Evolutionary conservation across 2,797 vertebrate genomes (phyloP).

Genomic region (Valencia hispanica): DNA sequence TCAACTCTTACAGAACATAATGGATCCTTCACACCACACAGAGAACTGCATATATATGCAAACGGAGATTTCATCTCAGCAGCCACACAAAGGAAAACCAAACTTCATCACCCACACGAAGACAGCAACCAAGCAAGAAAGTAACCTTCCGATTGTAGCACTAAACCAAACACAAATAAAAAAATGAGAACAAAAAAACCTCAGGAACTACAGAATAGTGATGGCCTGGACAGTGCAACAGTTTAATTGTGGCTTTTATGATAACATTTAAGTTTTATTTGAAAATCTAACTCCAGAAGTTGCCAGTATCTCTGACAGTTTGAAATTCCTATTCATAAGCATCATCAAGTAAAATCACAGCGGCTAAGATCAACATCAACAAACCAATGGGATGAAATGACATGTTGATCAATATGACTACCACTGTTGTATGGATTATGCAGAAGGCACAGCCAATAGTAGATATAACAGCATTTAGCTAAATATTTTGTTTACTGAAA

Average conservation of each 20-base stretch:
- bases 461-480: no score
- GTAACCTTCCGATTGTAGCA: not conserved
- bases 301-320: not conserved
- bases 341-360: not conserved
- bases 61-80: not conserved
- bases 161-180: not conserved
- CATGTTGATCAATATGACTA: no score
- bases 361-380: not conserved
- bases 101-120: constrained; percentile 1
- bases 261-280: not conserved
- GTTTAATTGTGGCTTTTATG: not conserved
- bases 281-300: not conserved
- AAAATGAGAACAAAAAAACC: not conserved
- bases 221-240: not conserved
- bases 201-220: not conserved
- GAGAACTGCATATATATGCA: not conserved
- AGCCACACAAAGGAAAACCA: constrained; percentile 2
- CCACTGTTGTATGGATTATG: no score
- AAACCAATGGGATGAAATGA: not conserved
- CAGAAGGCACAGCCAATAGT: no score
- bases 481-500: no score
- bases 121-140: not conserved
- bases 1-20: constrained; percentile 32
- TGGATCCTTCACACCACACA: constrained; percentile 25
- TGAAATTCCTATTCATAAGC: no score